phyloP scores from a whole-genome alignment of 2,113 vertebrate genomes.

The Enhydra lutris region DNA sequence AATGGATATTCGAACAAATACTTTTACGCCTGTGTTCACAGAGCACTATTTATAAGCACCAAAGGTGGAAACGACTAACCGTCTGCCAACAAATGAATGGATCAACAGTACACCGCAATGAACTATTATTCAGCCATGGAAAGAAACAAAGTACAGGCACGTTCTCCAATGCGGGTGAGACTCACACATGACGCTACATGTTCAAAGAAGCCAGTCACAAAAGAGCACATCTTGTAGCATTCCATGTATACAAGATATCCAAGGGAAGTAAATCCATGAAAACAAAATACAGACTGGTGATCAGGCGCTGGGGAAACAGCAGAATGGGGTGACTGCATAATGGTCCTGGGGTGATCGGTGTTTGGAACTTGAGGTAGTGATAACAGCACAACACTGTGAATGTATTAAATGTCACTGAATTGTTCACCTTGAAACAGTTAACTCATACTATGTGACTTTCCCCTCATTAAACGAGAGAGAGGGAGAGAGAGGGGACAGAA shows the following conservation, averaged over 20 bases:
- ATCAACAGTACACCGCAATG: background rate
- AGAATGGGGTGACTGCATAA: background rate
- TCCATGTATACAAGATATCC: background rate
- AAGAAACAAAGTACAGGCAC: background rate
- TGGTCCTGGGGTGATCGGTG: background rate
- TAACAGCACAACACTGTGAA: background rate
- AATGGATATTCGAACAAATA: background rate
- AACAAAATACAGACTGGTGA: background rate
- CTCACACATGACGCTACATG: background rate
- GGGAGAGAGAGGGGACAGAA: background rate
- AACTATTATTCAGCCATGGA: background rate
- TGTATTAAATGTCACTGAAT: background rate
- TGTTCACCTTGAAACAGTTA: background rate
- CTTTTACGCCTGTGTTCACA: background rate
- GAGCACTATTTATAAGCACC: background rate
- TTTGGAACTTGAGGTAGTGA: background rate
- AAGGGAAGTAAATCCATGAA: background rate
- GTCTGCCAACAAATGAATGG: background rate
- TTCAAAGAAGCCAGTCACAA: background rate
- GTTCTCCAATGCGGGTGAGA: fast-evolving
- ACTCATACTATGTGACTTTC: background rate
- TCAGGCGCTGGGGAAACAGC: background rate
- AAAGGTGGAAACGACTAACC: background rate
- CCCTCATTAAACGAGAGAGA: background rate
- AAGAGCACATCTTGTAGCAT: background rate